A percentile compares a stretch with the other conserved stretches of the same genome.
phyloP scores from a whole-genome alignment of 2,113 vertebrate genomes.

The Trematocara zebra region DNA sequence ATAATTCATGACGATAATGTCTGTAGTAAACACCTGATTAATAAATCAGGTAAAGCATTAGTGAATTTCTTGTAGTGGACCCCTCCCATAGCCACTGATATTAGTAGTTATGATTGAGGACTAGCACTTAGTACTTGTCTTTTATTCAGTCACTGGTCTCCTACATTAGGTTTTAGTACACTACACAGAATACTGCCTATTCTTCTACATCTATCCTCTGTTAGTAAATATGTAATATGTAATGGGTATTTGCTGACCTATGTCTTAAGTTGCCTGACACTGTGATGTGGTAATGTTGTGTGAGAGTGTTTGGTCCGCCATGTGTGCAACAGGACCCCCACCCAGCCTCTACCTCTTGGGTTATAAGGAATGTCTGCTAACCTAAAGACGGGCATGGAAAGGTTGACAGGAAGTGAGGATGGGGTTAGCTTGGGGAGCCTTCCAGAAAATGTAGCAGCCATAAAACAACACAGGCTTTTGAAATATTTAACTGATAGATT shows the following conservation, averaged over 20 bases:
- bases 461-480: conserved; percentile 41
- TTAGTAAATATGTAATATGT: not conserved
- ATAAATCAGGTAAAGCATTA: not conserved
- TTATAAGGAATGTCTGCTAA: conserved; percentile 21
- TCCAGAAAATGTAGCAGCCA: conserved; percentile 39
- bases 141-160: not conserved
- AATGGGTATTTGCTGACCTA: not conserved
- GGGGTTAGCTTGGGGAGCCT: conserved; percentile 32
- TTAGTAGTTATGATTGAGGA: not conserved
- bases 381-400: not conserved
- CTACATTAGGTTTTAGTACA: not conserved
- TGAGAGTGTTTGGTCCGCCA: not conserved
- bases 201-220: not conserved
- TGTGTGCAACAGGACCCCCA: not conserved
- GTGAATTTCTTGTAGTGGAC: not conserved
- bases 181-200: not conserved
- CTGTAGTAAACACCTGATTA: not conserved
- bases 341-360: not conserved
- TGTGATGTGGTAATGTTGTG: not conserved
- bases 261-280: not conserved
- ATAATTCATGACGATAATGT: not conserved
- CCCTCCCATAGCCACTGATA: not conserved
- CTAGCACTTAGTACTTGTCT: not conserved
- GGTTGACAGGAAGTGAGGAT: conserved; percentile 51
- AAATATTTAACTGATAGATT: conserved; percentile 65